These are phyloP conservation scores for Pachycephus smyrnensis DNA, from an alignment of 2,888 invertebrate species.

Conservation along the genomic window DNA sequence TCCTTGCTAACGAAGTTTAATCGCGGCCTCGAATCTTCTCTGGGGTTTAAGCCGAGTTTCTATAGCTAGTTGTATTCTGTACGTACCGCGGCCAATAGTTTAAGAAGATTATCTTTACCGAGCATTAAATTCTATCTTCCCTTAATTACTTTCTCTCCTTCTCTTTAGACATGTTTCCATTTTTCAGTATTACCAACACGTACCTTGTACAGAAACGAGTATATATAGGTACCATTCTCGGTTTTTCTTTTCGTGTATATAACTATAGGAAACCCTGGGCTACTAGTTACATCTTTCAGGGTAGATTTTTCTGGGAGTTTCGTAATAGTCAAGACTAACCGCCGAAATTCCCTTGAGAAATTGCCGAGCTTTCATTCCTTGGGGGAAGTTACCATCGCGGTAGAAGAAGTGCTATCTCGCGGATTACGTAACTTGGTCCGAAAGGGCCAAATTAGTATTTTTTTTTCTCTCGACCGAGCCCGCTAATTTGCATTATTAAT, in stretches of 20 bases:
- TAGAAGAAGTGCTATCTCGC: background rate
- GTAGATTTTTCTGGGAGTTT: background rate
- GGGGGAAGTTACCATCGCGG: background rate
- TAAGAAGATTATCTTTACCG: background rate
- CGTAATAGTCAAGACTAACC: background rate
- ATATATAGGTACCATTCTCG: no score
- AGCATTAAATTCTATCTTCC: background rate
- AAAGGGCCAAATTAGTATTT: background rate
- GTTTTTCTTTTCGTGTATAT: background rate
- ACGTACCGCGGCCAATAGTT: background rate
- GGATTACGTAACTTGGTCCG: background rate
- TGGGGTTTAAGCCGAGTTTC: background rate
- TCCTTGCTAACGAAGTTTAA: conserved; percentile 22
- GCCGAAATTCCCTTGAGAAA: background rate
- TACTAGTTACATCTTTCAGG: background rate
- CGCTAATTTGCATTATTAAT: background rate
- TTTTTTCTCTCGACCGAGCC: background rate
- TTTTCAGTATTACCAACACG: background rate
- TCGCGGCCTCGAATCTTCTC: conserved; percentile 13
- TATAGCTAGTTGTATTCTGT: background rate
- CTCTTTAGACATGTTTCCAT: background rate
- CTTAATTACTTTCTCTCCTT: background rate
- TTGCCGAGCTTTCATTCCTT: background rate
- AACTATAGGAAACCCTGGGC: background rate
- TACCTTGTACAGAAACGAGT: background rate